Percentiles rank a stretch among this genome's conserved stretches.
Conservation (phyloP, 92 coral and sea anemone species). For the Zoanthus solanderi region DNA sequence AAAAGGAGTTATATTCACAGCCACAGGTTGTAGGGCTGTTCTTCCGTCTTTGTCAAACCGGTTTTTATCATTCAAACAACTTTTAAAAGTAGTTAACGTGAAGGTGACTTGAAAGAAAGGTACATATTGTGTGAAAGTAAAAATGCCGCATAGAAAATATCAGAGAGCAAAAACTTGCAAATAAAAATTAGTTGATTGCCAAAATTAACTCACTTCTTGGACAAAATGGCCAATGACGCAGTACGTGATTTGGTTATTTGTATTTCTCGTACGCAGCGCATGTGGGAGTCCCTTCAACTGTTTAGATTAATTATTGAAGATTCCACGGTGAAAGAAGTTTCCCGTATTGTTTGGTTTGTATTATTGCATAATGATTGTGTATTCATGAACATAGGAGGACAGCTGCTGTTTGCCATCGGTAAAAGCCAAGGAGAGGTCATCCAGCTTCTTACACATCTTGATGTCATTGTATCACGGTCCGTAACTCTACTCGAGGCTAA, state of each 20-base stretch:
- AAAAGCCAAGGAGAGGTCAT: neutral
- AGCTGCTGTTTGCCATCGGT: neutral
- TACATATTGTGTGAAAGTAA: neutral
- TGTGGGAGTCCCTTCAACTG: neutral
- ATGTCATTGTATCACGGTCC: neutral
- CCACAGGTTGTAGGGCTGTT: no score
- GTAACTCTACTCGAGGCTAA: neutral
- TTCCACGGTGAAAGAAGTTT: slow-evolving; percentile 10
- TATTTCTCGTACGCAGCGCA: neutral
- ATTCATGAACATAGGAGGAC: neutral
- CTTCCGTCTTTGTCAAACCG: no score
- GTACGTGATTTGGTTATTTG: neutral
- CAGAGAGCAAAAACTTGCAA: neutral
- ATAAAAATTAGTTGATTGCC: neutral
- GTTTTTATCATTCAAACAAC: slow-evolving; percentile 1
- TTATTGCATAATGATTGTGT: slow-evolving; percentile 7
- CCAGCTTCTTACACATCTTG: neutral
- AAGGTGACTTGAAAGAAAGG: neutral
- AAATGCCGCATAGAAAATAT: neutral
- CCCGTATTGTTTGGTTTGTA: neutral
- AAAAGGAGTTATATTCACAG: no score
- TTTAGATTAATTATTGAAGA: slow-evolving; percentile 6
- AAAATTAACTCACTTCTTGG: neutral
- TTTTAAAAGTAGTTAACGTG: neutral
- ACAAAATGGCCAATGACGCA: neutral